Evolutionary conservation across 1,140 invertebrate species (phyloP).

Genomic region (Tetragnatha versicolor): DNA sequence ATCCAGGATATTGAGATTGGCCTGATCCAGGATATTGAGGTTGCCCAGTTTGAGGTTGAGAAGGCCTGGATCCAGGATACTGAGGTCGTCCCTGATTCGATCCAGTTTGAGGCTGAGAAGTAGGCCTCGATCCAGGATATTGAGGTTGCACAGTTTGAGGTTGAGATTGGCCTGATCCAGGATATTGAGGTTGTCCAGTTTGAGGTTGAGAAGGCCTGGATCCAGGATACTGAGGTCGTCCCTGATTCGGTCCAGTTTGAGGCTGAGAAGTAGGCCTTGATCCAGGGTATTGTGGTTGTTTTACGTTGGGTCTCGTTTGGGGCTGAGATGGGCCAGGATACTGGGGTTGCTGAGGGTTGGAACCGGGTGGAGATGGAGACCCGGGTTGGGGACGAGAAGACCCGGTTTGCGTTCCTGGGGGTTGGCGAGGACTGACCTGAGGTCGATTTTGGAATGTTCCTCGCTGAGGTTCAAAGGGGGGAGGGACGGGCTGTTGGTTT

Average conservation of each 20-base stretch:
- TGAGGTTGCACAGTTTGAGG: neutral
- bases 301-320: neutral
- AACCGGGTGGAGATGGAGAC: neutral
- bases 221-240: neutral
- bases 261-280: neutral
- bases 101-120: neutral
- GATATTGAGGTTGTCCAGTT: neutral
- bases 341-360: neutral
- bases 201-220: neutral
- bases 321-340: neutral
- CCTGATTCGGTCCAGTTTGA: neutral
- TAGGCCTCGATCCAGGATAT: neutral
- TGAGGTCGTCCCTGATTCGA: neutral
- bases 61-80: neutral
- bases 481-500: neutral
- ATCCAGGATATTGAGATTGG: neutral
- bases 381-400: conserved; percentile 1
- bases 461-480: neutral
- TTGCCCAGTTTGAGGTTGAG: conserved; percentile 2
- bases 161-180: neutral
- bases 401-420: neutral
- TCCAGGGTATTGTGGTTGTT: neutral
- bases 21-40: neutral
- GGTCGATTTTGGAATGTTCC: neutral
- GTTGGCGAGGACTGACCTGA: neutral